phyloP scores from a whole-genome alignment of 2,797 vertebrate species.

The Aplochiton taeniatus region DNA sequence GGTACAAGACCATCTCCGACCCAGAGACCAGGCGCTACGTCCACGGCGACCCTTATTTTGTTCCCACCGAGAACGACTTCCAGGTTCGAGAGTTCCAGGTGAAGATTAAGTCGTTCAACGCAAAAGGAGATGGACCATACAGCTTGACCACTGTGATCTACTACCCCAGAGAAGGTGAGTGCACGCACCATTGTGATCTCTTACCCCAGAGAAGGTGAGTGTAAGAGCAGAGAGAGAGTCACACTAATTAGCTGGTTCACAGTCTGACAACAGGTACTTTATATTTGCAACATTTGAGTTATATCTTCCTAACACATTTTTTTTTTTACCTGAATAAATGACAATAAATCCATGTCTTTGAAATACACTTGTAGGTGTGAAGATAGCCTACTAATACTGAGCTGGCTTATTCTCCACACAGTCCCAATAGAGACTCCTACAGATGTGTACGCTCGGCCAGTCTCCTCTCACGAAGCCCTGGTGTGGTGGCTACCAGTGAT shows the following conservation, averaged over 20 bases:
- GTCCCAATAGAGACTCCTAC: slow-evolving; percentile 90
- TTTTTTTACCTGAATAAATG: too few relatives aligned
- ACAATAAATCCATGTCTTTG: too few relatives aligned
- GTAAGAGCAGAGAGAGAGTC: too few relatives aligned
- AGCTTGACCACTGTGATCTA: slow-evolving; percentile 88
- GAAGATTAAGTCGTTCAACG: slow-evolving; percentile 94
- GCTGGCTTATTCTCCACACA: slow-evolving; percentile 50
- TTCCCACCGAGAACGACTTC: slow-evolving; percentile 67
- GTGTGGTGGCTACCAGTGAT: slow-evolving; percentile 92
- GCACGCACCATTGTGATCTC: background rate
- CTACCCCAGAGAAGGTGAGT: slow-evolving; percentile 86
- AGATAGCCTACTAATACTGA: background rate
- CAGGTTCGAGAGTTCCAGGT: slow-evolving; percentile 91
- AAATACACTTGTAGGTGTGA: background rate
- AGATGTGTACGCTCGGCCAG: slow-evolving; percentile 84
- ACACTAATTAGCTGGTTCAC: background rate
- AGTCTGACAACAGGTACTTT: background rate
- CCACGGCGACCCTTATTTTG: slow-evolving; percentile 82
- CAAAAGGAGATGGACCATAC: slow-evolving; percentile 91
- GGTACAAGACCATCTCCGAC: slow-evolving; percentile 90
- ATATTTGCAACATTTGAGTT: too few relatives aligned
- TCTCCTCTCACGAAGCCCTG: slow-evolving; percentile 90
- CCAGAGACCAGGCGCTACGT: slow-evolving; percentile 89
- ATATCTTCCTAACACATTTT: too few relatives aligned
- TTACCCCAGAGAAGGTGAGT: background rate